Evolutionary conservation across 1,140 invertebrate genomes (phyloP).

Genomic region (Dendroctonus valens): DNA sequence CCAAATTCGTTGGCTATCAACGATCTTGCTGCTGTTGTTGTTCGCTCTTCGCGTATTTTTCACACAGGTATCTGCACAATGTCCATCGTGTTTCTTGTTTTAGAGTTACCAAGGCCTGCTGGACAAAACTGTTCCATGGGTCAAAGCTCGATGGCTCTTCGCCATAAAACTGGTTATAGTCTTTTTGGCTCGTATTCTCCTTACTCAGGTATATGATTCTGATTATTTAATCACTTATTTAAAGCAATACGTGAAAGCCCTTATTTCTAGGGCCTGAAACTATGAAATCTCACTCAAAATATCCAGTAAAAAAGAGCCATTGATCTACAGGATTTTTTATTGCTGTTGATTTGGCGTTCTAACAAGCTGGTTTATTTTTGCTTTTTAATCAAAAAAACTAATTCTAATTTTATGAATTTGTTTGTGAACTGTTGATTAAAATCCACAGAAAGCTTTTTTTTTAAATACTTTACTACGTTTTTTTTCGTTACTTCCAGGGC

Average conservation of each 20-base stretch:
- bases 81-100: conserved; percentile 44
- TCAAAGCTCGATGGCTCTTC: conserved; percentile 46
- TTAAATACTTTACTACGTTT: too few species aligned
- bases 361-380: too few species aligned
- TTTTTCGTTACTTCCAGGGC: conserved; percentile 67
- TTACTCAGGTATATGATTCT: conserved; percentile 46
- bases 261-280: too few species aligned
- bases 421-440: too few species aligned
- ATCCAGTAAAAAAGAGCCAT: too few species aligned
- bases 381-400: too few species aligned
- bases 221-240: neutral
- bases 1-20: conserved; percentile 58
- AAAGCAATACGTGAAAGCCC: too few species aligned
- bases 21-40: conserved; percentile 55
- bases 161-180: conserved; percentile 42
- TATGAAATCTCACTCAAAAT: too few species aligned
- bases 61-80: conserved; percentile 56
- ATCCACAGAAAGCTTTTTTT: too few species aligned
- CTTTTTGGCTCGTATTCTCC: conserved; percentile 47
- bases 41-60: conserved; percentile 62
- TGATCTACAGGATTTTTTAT: too few species aligned
- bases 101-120: conserved; percentile 51
- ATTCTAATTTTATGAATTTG: too few species aligned
- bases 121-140: conserved; percentile 50
- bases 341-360: too few species aligned